Base-by-base conservation (phyloP, 2,888 invertebrate genomes). In the Limenitis camilla region DNA sequence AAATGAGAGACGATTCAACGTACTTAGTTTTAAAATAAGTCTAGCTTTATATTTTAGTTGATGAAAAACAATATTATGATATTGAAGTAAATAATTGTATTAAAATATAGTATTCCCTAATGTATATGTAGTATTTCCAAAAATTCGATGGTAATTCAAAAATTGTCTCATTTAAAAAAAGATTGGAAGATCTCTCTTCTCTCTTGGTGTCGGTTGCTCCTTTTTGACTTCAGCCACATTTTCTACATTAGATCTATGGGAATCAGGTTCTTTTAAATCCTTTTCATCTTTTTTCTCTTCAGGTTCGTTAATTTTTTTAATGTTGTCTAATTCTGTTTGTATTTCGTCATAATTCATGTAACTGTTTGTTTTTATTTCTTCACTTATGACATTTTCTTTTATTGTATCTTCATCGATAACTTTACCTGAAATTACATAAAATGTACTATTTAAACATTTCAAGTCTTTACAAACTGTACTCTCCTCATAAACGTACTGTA, bases 371-470 rank as follows among this genome's bases (percentile, higher is more conserved):
- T 72, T 67, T 1, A 67, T 48, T 19, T 64, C 58, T 2, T 74
- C 62, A 7, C 66, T 65, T 39, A 72, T 64, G 27, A 70, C 63
- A 27, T 69, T 63, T 41, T 72, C 71, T 46, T 62, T 65, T n/a
- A 68, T 55, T 5, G 57, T 53, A 5, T 58, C 52, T 5, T 64
- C 61, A 19, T 67, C 58, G 11, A 66, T 64, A 11, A 62, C 46
- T 40, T 70, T 63, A 5, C 66, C 71, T 72, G 56, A 28, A 35
- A 53, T 40, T 44, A 47, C 11, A 33, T n/a, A 39, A 6, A 44
- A 5, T 11, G 9, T 40, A 38, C 40, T 38, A 30, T 11, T 27
- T 44, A 27, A 28, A 35, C 6, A n/a, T 9, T 6, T 1, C 6
- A 35, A 28, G 8, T 9, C 5, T 33, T 5, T 35, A n/a, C 10